Evolutionary conservation across 2,113 vertebrate genomes (phyloP).

Genomic region (Vimba vimba): DNA sequence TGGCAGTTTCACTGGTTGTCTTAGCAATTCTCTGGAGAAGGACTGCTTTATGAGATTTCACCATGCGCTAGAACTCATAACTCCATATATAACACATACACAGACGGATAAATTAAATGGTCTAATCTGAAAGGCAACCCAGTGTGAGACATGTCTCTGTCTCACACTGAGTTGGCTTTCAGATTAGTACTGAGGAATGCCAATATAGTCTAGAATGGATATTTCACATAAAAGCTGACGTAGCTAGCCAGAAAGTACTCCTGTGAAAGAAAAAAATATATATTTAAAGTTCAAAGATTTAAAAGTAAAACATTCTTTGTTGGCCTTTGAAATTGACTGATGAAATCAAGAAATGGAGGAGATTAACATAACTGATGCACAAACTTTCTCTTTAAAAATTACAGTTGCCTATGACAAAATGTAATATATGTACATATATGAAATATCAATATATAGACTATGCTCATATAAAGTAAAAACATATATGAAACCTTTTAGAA

Average conservation of each 20-base stretch:
- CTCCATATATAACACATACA: neutral
- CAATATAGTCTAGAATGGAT: too few species aligned
- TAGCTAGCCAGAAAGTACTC: neutral
- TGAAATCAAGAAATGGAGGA: neutral
- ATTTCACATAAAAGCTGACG: neutral
- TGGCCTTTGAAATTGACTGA: neutral
- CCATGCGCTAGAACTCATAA: neutral
- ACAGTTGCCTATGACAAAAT: too few species aligned
- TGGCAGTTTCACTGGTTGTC: conserved; percentile 20
- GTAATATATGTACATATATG: too few species aligned
- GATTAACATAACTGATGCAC: neutral
- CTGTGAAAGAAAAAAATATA: neutral
- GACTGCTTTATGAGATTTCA: conserved; percentile 8
- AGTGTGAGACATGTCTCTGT: neutral
- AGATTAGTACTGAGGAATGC: too few species aligned
- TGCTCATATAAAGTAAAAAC: too few species aligned
- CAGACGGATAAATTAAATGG: neutral
- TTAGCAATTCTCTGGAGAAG: neutral
- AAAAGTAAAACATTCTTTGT: neutral
- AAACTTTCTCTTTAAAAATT: neutral
- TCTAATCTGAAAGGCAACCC: neutral
- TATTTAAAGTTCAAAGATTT: neutral
- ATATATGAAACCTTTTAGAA: too few species aligned
- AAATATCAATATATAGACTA: too few species aligned
- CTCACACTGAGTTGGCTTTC: too few species aligned